Evolutionary conservation across 35 echinoderm and acorn worm species (phyloP).

Genomic region (Eucidaris tribuloides): DNA sequence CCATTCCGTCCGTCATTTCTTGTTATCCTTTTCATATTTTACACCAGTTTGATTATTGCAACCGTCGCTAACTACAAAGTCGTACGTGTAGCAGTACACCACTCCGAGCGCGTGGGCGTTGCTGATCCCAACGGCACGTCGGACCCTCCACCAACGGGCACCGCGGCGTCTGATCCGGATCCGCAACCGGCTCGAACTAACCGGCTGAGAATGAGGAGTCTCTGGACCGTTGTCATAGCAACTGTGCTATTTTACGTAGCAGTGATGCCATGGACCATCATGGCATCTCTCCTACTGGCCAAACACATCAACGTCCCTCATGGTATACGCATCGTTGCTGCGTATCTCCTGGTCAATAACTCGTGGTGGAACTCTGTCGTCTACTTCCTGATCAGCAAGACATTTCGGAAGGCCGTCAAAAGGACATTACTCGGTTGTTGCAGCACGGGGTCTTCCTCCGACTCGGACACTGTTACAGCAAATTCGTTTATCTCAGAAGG

Average conservation of each 20-base stretch:
- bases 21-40: conserved; percentile 15
- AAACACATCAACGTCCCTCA: neutral
- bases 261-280: conserved; percentile 22
- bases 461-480: no score
- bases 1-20: neutral
- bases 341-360: conserved; percentile 1
- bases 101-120: neutral
- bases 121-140: no score
- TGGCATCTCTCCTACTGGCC: neutral
- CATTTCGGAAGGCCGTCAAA: neutral
- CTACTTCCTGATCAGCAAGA: neutral
- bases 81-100: neutral
- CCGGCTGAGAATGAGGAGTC: neutral
- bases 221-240: conserved; percentile 15
- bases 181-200: neutral
- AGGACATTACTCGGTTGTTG: no score
- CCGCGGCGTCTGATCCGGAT: no score
- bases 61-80: conserved; percentile 1
- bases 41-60: neutral
- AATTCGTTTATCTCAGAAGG: no score
- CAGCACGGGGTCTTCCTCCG: no score
- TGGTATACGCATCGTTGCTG: neutral
- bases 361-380: conserved; percentile 9
- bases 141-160: neutral
- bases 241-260: neutral